Conservation (phyloP, 2,113 vertebrate species). For the Acanthochromis polyacanthus region DNA sequence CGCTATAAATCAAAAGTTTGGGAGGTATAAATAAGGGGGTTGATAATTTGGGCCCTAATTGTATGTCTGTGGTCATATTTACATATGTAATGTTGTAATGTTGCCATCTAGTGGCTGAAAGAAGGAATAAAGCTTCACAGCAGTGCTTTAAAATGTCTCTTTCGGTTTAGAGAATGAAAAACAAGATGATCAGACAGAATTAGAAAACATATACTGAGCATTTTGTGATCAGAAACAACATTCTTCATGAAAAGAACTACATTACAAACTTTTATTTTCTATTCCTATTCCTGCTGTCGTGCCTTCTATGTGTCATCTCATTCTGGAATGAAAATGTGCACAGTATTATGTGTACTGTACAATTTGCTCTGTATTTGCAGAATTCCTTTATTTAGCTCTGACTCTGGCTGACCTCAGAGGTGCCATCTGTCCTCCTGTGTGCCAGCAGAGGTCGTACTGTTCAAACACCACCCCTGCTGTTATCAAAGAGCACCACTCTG, state of each 20-base stretch:
- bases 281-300: background rate
- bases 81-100: background rate
- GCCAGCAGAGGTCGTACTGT: conserved; percentile 44
- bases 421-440: conserved; percentile 66
- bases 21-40: too few species aligned
- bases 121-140: background rate
- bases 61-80: background rate
- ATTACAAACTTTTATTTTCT: too few species aligned
- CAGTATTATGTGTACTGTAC: background rate
- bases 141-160: too few species aligned
- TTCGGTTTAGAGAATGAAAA: too few species aligned
- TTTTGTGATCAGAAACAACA: too few species aligned
- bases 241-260: too few species aligned
- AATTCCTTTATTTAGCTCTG: conserved; percentile 51
- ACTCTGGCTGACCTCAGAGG: conserved; percentile 39
- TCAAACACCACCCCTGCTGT: conserved; percentile 31
- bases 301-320: background rate
- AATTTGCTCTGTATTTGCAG: conserved; percentile 1
- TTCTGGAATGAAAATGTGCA: too few species aligned
- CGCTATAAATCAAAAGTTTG: too few species aligned
- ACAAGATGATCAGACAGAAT: too few species aligned
- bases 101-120: background rate
- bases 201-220: too few species aligned
- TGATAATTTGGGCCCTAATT: too few species aligned
- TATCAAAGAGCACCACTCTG: conserved; percentile 37